These are phyloP conservation scores for Heterotis niloticus DNA, from an alignment of 2,113 vertebrate genomes.

Conservation along the genomic window DNA sequence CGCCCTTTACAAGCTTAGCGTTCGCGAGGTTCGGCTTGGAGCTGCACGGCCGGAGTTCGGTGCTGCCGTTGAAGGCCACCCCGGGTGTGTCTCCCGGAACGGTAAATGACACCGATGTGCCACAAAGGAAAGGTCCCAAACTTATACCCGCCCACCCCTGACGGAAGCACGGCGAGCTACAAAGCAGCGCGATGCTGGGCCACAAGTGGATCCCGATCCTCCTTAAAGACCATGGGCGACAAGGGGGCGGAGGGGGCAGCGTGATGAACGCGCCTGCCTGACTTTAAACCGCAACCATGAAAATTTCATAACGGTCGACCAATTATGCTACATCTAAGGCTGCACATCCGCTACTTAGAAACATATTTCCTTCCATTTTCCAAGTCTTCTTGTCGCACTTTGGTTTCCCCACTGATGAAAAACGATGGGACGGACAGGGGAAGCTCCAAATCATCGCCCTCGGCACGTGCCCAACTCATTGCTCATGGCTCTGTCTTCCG, in stretches of 20 bases:
- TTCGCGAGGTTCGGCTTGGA: conserved; percentile 40
- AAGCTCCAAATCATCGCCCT: conserved; percentile 22
- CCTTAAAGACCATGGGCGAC: not conserved
- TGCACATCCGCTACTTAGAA: conserved; percentile 29
- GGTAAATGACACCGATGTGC: conserved; percentile 48
- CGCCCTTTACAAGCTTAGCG: conserved; percentile 20
- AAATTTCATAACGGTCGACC: conserved; percentile 31
- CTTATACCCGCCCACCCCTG: conserved; percentile 30
- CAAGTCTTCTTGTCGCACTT: not conserved
- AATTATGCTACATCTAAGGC: conserved; percentile 35
- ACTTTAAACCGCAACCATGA: conserved; percentile 33
- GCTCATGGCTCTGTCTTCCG: not conserved
- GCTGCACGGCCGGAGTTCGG: conserved; percentile 31
- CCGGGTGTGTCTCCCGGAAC: conserved; percentile 61
- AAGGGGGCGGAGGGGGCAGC: not conserved
- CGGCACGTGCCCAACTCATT: not conserved
- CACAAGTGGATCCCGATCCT: not conserved
- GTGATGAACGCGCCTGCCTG: conserved; percentile 14
- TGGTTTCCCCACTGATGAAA: conserved; percentile 25
- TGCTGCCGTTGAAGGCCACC: conserved; percentile 39
- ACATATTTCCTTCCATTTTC: conserved; percentile 19
- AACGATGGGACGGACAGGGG: conserved; percentile 1
- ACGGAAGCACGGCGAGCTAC: not conserved
- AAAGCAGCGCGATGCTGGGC: not conserved
- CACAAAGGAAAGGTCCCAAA: conserved; percentile 44